A percentile compares a stretch with the other conserved stretches of the same genome.
These are phyloP conservation scores for Dione vanillae DNA, from an alignment of 2,888 invertebrate species.

Conservation along the genomic window DNA sequence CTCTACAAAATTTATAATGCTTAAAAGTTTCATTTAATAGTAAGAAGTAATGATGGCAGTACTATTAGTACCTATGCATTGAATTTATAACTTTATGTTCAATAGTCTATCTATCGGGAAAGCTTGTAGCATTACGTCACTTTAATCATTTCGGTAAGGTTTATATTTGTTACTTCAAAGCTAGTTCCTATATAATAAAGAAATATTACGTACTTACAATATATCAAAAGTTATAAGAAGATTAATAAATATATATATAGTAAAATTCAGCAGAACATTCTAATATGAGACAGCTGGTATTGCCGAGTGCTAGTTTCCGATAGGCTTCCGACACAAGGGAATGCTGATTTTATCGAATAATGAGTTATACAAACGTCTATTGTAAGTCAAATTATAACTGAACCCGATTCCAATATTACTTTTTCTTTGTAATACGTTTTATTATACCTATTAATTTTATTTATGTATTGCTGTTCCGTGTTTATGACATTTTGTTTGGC, in stretches of 20 bases:
- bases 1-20: too few species aligned
- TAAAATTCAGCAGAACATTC: conserved; percentile 25
- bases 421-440: neutral
- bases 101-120: too few species aligned
- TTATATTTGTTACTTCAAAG: too few species aligned
- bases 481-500: too few species aligned
- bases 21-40: too few species aligned
- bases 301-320: conserved; percentile 40
- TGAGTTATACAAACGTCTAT: conserved; percentile 28
- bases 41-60: too few species aligned
- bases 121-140: too few species aligned
- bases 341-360: conserved; percentile 33
- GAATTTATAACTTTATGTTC: too few species aligned
- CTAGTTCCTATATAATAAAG: too few species aligned
- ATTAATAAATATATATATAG: conserved; percentile 27
- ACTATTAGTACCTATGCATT: too few species aligned
- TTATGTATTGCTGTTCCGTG: too few species aligned
- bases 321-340: conserved; percentile 34
- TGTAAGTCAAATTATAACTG: conserved; percentile 1
- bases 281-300: conserved; percentile 40
- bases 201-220: neutral
- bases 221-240: conserved; percentile 10
- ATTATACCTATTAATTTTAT: neutral
- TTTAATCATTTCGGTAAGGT: too few species aligned
- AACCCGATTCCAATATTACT: neutral